Percentiles rank a stretch among this genome's conserved stretches.
Conservation (phyloP, 2,797 vertebrate genomes). For the Balearica regulorum region DNA sequence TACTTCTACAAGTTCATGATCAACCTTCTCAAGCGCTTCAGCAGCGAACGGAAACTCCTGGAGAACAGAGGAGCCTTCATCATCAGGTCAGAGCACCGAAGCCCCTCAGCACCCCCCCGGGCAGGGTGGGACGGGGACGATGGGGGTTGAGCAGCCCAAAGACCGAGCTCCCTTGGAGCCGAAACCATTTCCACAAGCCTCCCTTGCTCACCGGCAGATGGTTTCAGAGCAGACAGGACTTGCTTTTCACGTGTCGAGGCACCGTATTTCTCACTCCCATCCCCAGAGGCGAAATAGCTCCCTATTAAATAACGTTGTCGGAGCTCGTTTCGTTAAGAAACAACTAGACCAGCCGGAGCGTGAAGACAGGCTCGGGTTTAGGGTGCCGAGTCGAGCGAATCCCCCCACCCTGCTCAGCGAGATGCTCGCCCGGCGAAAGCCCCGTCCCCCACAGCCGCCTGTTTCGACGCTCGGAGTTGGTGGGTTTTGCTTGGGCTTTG, state of each 20-base stretch:
- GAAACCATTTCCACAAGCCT: not conserved
- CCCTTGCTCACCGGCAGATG: accelerated
- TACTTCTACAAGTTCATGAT: conserved; percentile 99
- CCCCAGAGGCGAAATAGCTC: not conserved
- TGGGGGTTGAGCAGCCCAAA: not conserved
- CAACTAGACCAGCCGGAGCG: not conserved
- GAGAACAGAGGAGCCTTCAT: conserved; percentile 93
- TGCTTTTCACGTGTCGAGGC: not conserved
- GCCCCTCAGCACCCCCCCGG: no score
- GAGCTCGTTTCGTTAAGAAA: not conserved
- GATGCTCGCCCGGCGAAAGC: not conserved
- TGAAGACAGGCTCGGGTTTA: not conserved
- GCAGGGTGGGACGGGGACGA: accelerated
- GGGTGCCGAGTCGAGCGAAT: not conserved
- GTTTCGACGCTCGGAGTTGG: not conserved
- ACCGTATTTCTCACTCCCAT: not conserved
- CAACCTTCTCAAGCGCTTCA: conserved; percentile 94
- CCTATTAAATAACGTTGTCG: not conserved
- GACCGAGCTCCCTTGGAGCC: accelerated
- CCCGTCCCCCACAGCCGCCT: not conserved
- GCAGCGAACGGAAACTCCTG: conserved; percentile 91
- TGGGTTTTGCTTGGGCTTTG: not conserved
- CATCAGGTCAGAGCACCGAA: conserved; percentile 80
- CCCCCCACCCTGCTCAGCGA: accelerated
- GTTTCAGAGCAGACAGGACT: not conserved